Evolutionary conservation across 1,140 invertebrate genomes (phyloP).

Genomic region (Dufourea novaeangliae): DNA sequence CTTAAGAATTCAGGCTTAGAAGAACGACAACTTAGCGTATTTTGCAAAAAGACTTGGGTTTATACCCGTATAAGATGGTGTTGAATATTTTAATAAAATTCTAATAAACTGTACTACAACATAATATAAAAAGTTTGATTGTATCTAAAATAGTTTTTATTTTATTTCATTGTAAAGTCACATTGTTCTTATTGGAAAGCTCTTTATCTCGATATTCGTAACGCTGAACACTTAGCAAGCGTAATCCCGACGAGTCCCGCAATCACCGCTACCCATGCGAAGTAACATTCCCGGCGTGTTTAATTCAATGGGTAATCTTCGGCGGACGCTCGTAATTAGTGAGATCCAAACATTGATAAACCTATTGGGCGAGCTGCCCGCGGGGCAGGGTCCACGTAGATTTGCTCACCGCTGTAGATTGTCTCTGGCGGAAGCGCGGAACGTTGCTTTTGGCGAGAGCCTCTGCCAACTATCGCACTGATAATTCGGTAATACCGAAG

Average conservation of each 20-base stretch:
- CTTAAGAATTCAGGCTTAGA: too few species aligned
- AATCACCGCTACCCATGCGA: background rate
- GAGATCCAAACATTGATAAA: constrained; percentile 21
- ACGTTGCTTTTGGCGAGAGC: constrained; percentile 14
- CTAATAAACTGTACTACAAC: too few species aligned
- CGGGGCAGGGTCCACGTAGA: constrained; percentile 26
- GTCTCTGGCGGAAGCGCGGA: background rate
- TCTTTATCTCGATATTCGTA: background rate
- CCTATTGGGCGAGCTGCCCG: constrained; percentile 19
- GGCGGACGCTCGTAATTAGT: constrained; percentile 25
- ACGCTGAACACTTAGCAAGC: too few species aligned
- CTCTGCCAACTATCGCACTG: constrained; percentile 41
- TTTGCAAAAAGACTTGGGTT: too few species aligned
- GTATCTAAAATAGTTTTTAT: too few species aligned
- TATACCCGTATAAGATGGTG: too few species aligned
- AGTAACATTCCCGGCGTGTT: constrained; percentile 7
- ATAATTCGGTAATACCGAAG: constrained; percentile 54
- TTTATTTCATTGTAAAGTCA: too few species aligned
- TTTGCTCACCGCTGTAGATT: constrained; percentile 18
- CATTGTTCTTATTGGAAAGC: too few species aligned
- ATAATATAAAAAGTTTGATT: too few species aligned
- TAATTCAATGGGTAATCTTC: background rate
- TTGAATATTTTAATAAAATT: too few species aligned
- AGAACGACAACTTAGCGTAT: too few species aligned
- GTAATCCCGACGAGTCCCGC: background rate